Evolutionary conservation across 2,888 invertebrate genomes (phyloP).

Genomic region (Epistrophella euchroma): DNA sequence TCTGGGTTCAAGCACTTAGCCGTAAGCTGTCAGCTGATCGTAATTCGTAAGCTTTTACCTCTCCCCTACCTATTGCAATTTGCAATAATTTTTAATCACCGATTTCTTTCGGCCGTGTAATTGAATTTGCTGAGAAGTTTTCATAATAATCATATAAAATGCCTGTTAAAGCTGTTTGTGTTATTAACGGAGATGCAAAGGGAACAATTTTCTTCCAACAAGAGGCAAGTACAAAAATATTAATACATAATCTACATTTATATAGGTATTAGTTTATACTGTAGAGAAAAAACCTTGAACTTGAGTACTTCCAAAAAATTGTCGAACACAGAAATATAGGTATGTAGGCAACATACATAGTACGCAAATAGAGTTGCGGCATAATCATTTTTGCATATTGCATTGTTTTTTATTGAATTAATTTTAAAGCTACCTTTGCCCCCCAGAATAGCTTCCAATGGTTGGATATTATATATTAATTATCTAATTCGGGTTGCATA

Average conservation of each 20-base stretch:
- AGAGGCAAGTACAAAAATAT: slow-evolving; percentile 84
- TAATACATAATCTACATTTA: too few relatives aligned
- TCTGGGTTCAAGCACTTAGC: too few relatives aligned
- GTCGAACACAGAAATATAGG: neutral
- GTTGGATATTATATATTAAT: neutral
- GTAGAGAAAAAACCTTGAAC: slow-evolving; percentile 26
- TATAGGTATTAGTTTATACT: neutral
- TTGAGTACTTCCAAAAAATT: slow-evolving; percentile 4
- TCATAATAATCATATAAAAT: slow-evolving; percentile 81
- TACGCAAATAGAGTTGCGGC: neutral
- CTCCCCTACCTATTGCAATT: neutral
- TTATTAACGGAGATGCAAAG: slow-evolving; percentile 92
- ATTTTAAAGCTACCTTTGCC: neutral
- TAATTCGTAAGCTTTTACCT: too few relatives aligned
- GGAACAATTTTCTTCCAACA: slow-evolving; percentile 93
- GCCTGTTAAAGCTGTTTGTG: slow-evolving; percentile 92
- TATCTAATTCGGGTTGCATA: too few relatives aligned
- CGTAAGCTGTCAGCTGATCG: too few relatives aligned
- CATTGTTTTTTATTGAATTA: neutral
- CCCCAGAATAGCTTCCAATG: neutral
- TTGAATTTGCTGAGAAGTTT: neutral
- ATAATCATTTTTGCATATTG: slow-evolving; percentile 15
- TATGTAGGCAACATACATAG: neutral
- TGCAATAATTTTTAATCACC: neutral
- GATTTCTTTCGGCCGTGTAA: neutral